phyloP scores from a whole-genome alignment of 2,113 vertebrate species.

The Phalacrocorax carbo region DNA sequence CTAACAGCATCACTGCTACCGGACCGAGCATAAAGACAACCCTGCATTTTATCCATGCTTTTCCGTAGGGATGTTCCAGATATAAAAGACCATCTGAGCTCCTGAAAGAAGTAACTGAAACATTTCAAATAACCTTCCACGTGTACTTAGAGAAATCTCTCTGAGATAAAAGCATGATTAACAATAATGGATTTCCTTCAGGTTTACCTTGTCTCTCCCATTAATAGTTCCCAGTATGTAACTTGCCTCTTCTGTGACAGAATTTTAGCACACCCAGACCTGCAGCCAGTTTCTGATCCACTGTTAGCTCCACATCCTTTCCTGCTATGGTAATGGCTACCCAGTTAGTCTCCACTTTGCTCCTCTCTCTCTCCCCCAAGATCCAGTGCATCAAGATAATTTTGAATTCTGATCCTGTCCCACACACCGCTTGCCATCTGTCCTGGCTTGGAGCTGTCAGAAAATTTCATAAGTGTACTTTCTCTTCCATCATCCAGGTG shows the following conservation, averaged over 20 bases:
- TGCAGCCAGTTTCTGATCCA: not conserved
- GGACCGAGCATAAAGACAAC: not conserved
- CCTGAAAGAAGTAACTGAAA: not conserved
- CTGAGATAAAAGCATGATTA: not conserved
- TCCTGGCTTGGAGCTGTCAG: not conserved
- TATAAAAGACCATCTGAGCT: not conserved
- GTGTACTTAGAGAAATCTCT: not conserved
- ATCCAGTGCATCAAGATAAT: not conserved
- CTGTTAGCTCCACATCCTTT: not conserved
- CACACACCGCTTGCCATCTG: not conserved
- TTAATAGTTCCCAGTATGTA: not conserved
- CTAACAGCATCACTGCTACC: not conserved
- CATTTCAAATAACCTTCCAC: not conserved
- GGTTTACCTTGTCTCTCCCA: not conserved
- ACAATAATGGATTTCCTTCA: not conserved
- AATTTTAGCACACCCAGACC: not conserved
- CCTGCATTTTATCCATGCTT: not conserved
- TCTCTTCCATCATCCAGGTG: conserved; percentile 3
- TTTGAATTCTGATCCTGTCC: conserved; percentile 8
- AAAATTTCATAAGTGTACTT: not conserved
- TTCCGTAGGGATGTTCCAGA: not conserved
- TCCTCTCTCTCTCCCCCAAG: not conserved
- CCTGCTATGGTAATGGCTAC: not conserved
- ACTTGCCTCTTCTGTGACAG: not conserved
- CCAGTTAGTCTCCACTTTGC: not conserved